Evolutionary conservation across 2,888 invertebrate species (phyloP), one percentile per base, ranked within the genome.

Genomic region (Caradrina clavipalpis): DNA sequence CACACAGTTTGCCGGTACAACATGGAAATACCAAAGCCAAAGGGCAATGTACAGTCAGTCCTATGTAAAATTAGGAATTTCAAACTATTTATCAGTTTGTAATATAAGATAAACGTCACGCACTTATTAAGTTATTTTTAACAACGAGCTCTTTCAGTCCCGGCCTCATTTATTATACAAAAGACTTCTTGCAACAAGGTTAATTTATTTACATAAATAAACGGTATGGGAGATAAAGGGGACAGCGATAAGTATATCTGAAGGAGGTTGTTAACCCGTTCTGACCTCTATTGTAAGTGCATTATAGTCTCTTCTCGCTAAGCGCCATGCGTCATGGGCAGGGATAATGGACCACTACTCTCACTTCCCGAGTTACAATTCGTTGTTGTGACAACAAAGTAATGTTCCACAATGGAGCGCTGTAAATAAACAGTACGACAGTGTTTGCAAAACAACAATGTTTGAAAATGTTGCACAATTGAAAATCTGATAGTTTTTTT

Each of bases 361-460:
- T 76, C 51, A 79, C 76, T 79, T 79, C 76, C 76, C 67, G 69
- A 49, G 58, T 62, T 56, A 59, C 54, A 67, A 74, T 57, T 56
- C 49, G 51, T 78, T 72, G 76, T 70, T 78, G 50, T 78, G 65
- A 47, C 75, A 76, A 79, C 76, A 76, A 76, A 75, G 58, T 59
- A 22, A 35, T 62, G 53, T 59, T 66, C 22, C 35, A 78, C 79
- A 75, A 75, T 65, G 42, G 51, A 0, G 10, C 7, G 19, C 35
- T 58, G 58, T 78, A 49, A 55, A 74, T 57, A 68, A 49, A 53
- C 15, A 47, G 39, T 39, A 19, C 7, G 21, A 47, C 51, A n/a
- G 11, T 53, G 39, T 17, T 47, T 1, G 26, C 22, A 39, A 67
- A 71, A 47, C 11, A 35, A 35, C 35, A 35, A 35, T 2, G 17